These are phyloP conservation scores for Orthonevra nobilis DNA, from an alignment of 2,888 invertebrate genomes.

Conservation along the genomic window DNA sequence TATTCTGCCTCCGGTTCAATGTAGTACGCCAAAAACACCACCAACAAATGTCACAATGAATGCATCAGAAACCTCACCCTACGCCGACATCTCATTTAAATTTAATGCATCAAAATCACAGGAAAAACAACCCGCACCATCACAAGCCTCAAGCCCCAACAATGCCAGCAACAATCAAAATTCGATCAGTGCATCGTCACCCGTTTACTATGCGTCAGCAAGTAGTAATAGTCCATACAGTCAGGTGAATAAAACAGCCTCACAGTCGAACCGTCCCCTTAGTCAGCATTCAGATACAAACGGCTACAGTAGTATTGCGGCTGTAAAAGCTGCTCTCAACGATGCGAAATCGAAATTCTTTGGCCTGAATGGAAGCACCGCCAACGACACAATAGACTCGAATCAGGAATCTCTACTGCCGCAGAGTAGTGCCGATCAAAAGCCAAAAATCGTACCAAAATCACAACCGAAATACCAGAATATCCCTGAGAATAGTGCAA, in stretches of 20 bases:
- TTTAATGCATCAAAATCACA: constrained; percentile 66
- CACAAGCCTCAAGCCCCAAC: constrained; percentile 48
- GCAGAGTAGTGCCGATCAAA: constrained; percentile 40
- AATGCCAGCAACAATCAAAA: constrained; percentile 57
- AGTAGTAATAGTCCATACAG: constrained; percentile 47
- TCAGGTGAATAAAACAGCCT: constrained; percentile 52
- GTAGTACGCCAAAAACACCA: constrained; percentile 72
- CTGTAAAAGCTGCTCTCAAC: constrained; percentile 78
- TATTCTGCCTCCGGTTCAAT: constrained; percentile 53
- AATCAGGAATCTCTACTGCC: constrained; percentile 40
- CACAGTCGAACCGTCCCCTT: constrained; percentile 71
- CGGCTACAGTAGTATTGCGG: constrained; percentile 75
- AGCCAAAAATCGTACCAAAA: constrained; percentile 64
- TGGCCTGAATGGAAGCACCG: constrained; percentile 76
- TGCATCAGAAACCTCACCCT: constrained; percentile 69
- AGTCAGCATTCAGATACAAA: constrained; percentile 75
- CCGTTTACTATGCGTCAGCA: constrained; percentile 44
- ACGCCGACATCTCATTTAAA: constrained; percentile 72
- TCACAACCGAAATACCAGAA: constrained; percentile 76
- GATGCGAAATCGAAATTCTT: constrained; percentile 80
- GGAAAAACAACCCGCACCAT: constrained; percentile 43
- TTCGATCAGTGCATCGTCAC: constrained; percentile 51
- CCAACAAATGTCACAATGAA: constrained; percentile 64
- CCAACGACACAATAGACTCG: constrained; percentile 25
- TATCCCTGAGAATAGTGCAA: constrained; percentile 75